Conservation (phyloP, 1,140 invertebrate genomes). For the Trissolcus basalis region DNA sequence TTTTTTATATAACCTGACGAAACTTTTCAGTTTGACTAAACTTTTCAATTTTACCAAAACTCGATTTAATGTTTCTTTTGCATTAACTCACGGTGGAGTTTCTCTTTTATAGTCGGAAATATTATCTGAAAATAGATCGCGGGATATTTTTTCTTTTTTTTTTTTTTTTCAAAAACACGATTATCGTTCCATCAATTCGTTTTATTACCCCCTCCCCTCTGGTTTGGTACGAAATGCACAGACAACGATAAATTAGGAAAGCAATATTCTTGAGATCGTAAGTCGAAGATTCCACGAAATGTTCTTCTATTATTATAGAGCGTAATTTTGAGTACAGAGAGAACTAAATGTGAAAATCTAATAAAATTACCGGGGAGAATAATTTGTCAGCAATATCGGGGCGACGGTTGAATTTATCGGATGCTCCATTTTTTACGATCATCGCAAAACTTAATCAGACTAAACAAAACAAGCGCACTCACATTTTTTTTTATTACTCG, state of each 20-base stretch:
- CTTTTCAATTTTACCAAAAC: no score
- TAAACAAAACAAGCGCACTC: slow-evolving; percentile 54
- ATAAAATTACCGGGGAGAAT: slow-evolving; percentile 54
- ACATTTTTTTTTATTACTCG: slow-evolving; percentile 32
- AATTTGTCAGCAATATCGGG: slow-evolving; percentile 53
- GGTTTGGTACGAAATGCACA: slow-evolving; percentile 48
- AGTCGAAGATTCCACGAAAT: slow-evolving; percentile 48
- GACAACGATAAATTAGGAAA: slow-evolving; percentile 52
- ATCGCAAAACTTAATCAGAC: slow-evolving; percentile 38
- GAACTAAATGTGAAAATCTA: slow-evolving; percentile 58
- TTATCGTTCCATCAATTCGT: slow-evolving; percentile 51
- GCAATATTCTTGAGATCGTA: slow-evolving; percentile 48
- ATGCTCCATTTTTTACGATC: slow-evolving; percentile 35
- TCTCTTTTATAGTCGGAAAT: slow-evolving; percentile 34
- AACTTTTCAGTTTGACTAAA: no score
- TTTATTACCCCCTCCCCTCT: slow-evolving; percentile 33
- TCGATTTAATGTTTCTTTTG: no score
- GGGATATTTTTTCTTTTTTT: slow-evolving; percentile 17
- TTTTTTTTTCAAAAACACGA: slow-evolving; percentile 37
- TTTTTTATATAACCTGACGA: no score
- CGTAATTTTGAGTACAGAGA: slow-evolving; percentile 54
- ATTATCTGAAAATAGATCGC: slow-evolving; percentile 25
- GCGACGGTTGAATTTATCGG: slow-evolving; percentile 44
- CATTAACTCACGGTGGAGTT: no score
- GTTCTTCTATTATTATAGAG: slow-evolving; percentile 48